A percentile compares a stretch with the other conserved stretches of the same genome.
phyloP scores from a whole-genome alignment of 2,797 vertebrate genomes.

The Acanthurus tractus region DNA sequence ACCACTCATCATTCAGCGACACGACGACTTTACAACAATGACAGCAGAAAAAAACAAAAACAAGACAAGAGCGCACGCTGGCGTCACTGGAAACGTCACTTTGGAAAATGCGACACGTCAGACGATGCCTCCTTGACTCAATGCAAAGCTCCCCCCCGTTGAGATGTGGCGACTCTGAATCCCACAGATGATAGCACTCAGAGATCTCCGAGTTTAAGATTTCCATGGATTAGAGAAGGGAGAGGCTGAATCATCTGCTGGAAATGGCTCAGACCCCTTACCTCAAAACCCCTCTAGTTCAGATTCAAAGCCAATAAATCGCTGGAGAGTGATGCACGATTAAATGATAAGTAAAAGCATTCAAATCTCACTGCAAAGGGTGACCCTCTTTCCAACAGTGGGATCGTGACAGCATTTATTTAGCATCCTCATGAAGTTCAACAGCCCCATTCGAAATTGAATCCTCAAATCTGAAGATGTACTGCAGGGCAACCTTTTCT shows the following conservation, averaged over 20 bases:
- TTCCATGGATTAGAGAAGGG: conserved; percentile 22
- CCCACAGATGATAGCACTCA: conserved; percentile 9
- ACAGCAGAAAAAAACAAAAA: not conserved
- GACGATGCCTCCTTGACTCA: not conserved
- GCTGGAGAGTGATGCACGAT: not conserved
- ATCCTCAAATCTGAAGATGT: not conserved
- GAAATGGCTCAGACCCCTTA: conserved; percentile 25
- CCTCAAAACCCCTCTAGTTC: not conserved
- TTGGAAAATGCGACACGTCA: not conserved
- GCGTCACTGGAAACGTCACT: conserved; percentile 15
- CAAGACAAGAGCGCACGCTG: not conserved
- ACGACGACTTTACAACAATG: not conserved
- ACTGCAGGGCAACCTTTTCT: not conserved
- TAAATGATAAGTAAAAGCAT: conserved; percentile 7
- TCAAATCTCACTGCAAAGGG: not conserved
- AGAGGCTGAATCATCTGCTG: conserved; percentile 9
- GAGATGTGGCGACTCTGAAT: conserved; percentile 13
- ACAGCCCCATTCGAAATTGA: not conserved
- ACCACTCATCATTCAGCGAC: not conserved
- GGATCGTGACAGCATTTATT: not conserved
- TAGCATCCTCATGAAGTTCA: not conserved
- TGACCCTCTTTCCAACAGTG: not conserved
- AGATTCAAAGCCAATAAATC: not conserved
- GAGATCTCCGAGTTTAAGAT: conserved; percentile 1
- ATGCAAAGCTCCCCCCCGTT: not conserved